Evolutionary conservation across 2,797 vertebrate species (phyloP).

Genomic region (Chelon labrosus): DNA sequence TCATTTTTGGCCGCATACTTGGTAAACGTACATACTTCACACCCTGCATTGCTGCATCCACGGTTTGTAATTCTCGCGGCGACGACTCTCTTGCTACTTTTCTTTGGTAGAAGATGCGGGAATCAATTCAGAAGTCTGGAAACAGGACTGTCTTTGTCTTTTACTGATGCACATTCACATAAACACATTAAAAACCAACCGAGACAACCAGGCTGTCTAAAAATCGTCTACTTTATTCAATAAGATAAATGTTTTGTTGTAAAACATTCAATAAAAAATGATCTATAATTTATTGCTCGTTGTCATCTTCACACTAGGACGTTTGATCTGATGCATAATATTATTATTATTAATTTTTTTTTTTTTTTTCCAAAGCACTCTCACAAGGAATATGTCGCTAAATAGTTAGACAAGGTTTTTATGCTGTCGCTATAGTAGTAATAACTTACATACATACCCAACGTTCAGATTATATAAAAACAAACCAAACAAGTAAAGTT

Average conservation of each 20-base stretch:
- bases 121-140: too few species aligned
- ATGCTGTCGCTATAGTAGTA: slow-evolving; percentile 67
- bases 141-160: too few species aligned
- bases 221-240: slow-evolving; percentile 89
- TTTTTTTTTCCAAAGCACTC: slow-evolving; percentile 79
- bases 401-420: slow-evolving; percentile 77
- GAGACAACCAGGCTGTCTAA: slow-evolving; percentile 76
- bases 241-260: slow-evolving; percentile 85
- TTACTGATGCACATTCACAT: not conserved
- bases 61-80: too few species aligned
- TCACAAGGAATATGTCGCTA: slow-evolving; percentile 80
- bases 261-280: slow-evolving; percentile 90
- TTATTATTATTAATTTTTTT: not conserved
- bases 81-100: too few species aligned
- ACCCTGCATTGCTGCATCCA: too few species aligned
- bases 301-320: slow-evolving; percentile 81
- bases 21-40: too few species aligned
- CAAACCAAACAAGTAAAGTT: slow-evolving; percentile 74
- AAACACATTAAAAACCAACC: slow-evolving; percentile 22
- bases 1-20: too few species aligned
- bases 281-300: slow-evolving; percentile 87
- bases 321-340: slow-evolving; percentile 86
- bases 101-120: too few species aligned
- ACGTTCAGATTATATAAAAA: slow-evolving; percentile 77
- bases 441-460: slow-evolving; percentile 69